phyloP scores from a whole-genome alignment of 2,113 vertebrate genomes.

The zebrafish (Danio rerio) region GRCz12tu NC_133195.1:7795501-7796000 shows the following conservation, averaged over 20 bases:
- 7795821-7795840: background rate
- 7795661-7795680: background rate
- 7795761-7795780: background rate
- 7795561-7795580: too few species aligned
- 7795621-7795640: too few species aligned
- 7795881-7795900: constrained; percentile 7
- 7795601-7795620: too few species aligned
- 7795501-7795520: too few species aligned
- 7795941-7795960: constrained; percentile 43
- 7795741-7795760: background rate
- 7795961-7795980: constrained; percentile 49
- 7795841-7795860: background rate
- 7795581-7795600: too few species aligned
- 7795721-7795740: background rate
- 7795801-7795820: background rate
- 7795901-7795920: constrained; percentile 20
- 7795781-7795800: background rate
- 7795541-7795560: too few species aligned
- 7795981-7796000: constrained; percentile 59
- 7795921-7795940: background rate
- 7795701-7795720: background rate
- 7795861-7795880: constrained; percentile 9
- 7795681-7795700: background rate
- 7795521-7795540: too few species aligned
- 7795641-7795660: too few species aligned